Conservation (phyloP, 2,113 vertebrate genomes). For the Donacobius atricapilla region DNA sequence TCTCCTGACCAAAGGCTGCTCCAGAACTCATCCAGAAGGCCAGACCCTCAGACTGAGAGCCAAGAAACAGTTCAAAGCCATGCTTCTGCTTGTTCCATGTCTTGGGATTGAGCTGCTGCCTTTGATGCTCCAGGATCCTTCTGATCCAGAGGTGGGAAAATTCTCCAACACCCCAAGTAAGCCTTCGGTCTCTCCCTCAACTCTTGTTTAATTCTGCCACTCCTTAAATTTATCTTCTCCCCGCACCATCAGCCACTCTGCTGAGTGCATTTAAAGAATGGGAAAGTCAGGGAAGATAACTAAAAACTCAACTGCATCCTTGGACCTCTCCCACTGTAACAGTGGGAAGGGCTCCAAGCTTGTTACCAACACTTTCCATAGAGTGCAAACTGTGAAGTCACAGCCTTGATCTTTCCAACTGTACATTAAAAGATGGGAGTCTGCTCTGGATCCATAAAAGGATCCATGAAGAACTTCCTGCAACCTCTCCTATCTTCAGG, state of each 20-base stretch:
- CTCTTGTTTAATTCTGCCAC: neutral
- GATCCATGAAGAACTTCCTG: neutral
- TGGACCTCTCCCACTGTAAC: neutral
- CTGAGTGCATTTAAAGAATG: neutral
- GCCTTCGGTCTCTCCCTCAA: neutral
- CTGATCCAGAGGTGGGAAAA: constrained; percentile 26
- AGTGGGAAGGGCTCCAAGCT: neutral
- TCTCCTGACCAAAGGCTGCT: constrained; percentile 18
- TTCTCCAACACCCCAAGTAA: neutral
- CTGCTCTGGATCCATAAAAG: neutral
- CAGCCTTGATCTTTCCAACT: neutral
- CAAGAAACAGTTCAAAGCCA: neutral
- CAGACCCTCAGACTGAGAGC: neutral
- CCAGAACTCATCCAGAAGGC: neutral
- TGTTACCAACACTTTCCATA: neutral
- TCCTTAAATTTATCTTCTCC: neutral
- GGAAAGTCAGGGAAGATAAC: neutral
- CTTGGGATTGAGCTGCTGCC: neutral
- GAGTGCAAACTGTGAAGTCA: neutral
- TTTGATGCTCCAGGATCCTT: constrained; percentile 1
- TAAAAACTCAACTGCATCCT: neutral
- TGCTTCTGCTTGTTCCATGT: neutral
- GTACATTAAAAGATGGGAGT: neutral
- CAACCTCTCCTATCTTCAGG: neutral
- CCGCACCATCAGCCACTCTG: too few species aligned